A percentile compares a stretch with the other conserved stretches of the same genome.
These are phyloP conservation scores for Hyles lineata DNA, from an alignment of 2,888 invertebrate genomes.

Conservation along the genomic window DNA sequence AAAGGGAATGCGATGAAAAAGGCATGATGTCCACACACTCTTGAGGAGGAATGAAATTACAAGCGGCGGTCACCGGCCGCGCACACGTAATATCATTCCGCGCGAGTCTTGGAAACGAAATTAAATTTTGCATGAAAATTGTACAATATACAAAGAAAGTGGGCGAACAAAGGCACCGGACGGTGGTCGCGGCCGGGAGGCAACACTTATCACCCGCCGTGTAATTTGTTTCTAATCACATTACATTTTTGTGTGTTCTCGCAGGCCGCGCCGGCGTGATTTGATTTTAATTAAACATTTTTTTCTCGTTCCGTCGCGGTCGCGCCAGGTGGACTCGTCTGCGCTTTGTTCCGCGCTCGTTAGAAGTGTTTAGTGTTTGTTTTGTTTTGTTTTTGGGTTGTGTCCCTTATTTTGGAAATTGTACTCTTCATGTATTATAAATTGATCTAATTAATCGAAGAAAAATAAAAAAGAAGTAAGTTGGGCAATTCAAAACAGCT, in stretches of 20 bases:
- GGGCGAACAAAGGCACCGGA: constrained; percentile 75
- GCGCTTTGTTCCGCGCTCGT: constrained; percentile 4
- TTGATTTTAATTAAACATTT: constrained; percentile 57
- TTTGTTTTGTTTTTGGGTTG: neutral
- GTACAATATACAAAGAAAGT: constrained; percentile 84
- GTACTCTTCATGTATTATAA: neutral
- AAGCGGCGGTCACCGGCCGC: constrained; percentile 70
- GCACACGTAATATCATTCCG: constrained; percentile 82
- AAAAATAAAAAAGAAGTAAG: too few relatives aligned
- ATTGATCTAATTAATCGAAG: neutral
- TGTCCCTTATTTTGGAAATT: neutral
- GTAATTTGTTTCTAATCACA: constrained; percentile 82
- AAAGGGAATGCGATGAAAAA: constrained; percentile 84
- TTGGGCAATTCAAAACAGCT: too few relatives aligned
- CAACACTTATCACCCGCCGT: constrained; percentile 65
- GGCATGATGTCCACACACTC: constrained; percentile 82
- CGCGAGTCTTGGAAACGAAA: constrained; percentile 84
- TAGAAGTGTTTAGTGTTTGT: neutral
- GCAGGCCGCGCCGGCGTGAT: constrained; percentile 48
- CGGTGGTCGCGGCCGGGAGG: constrained; percentile 69
- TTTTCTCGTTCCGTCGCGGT: constrained; percentile 38
- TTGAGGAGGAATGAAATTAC: constrained; percentile 83
- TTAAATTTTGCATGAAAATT: constrained; percentile 85
- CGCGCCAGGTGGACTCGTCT: constrained; percentile 13
- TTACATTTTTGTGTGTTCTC: constrained; percentile 69